Evolutionary conservation across 2,797 vertebrate species (phyloP).

Genomic region (Danionella dracula): DNA sequence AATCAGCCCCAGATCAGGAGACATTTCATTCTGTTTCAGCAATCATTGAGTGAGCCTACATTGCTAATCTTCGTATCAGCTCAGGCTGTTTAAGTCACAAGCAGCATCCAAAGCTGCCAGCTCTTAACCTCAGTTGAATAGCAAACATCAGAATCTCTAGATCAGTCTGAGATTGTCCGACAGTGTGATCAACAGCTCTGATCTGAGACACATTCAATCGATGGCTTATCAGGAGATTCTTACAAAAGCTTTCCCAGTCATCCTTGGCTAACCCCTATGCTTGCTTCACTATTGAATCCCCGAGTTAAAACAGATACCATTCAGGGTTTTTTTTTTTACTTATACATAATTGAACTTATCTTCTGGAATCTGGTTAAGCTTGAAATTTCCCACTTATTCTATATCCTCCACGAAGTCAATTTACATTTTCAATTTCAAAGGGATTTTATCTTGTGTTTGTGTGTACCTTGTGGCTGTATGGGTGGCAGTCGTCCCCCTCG

Average conservation of each 20-base stretch:
- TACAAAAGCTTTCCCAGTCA: constrained; percentile 47
- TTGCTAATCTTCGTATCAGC: not conserved
- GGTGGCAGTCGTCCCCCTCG: constrained; percentile 86
- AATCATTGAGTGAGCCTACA: not conserved
- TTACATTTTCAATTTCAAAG: constrained; percentile 24
- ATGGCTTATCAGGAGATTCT: constrained; percentile 64
- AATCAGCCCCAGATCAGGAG: not conserved
- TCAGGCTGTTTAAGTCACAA: not conserved
- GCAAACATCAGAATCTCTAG: constrained; percentile 19
- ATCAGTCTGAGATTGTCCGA: constrained; percentile 33
- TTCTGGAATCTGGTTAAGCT: no score
- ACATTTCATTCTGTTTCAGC: not conserved
- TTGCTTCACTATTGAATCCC: not conserved
- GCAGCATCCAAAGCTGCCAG: not conserved
- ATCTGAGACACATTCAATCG: constrained; percentile 51
- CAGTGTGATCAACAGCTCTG: constrained; percentile 52
- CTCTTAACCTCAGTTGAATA: constrained; percentile 17
- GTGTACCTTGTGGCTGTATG: constrained; percentile 84
- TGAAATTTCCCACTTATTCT: no score
- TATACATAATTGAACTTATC: no score
- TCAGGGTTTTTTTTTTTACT: no score
- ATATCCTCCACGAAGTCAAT: no score
- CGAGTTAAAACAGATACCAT: no score
- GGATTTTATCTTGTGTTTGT: not conserved
- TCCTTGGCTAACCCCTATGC: not conserved